Conservation (phyloP, 2,113 vertebrate genomes). For the Notiomystis cincta region DNA sequence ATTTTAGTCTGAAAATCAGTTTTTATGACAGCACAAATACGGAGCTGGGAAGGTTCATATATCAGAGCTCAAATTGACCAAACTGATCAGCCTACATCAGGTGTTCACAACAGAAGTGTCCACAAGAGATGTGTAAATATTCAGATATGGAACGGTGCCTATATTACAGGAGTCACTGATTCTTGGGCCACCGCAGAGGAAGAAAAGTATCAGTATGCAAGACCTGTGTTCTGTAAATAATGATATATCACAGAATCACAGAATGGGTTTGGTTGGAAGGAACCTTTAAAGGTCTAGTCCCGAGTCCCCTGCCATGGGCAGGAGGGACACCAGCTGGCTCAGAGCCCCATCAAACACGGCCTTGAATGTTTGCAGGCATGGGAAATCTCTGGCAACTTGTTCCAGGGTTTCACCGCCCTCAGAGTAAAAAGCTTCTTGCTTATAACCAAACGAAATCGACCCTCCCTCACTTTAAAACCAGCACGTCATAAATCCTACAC, state of each 20-base stretch:
- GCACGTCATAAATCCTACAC: background rate
- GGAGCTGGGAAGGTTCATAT: background rate
- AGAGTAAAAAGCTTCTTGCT: background rate
- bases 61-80: background rate
- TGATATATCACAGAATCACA: background rate
- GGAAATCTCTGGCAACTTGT: background rate
- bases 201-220: background rate
- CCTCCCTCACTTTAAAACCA: background rate
- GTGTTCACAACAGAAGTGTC: accelerated
- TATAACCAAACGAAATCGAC: background rate
- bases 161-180: background rate
- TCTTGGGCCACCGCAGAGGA: accelerated
- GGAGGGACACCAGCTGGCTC: background rate
- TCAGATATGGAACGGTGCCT: background rate
- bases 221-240: background rate
- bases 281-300: background rate
- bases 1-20: background rate
- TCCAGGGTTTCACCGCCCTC: background rate
- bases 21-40: background rate
- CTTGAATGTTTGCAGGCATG: background rate
- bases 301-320: background rate
- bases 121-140: background rate
- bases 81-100: no score
- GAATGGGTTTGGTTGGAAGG: background rate
- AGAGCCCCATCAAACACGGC: background rate